Evolutionary conservation across 1,140 invertebrate species (phyloP).

Genomic region (Drosophila parabipectinata): DNA sequence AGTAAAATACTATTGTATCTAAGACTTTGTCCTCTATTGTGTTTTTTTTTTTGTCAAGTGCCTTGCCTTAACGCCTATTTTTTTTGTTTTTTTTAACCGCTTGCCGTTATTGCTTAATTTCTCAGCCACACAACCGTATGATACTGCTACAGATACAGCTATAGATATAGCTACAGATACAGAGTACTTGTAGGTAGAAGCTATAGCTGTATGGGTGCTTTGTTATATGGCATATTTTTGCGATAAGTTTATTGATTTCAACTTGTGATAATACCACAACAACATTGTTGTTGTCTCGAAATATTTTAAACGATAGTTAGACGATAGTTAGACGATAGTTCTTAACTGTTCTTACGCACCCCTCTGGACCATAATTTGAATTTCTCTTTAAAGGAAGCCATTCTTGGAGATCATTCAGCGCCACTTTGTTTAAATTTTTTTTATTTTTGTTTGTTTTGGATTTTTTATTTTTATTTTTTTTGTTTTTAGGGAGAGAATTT

Average conservation of each 20-base stretch:
- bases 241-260: conserved; percentile 81
- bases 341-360: conserved; percentile 63
- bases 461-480: background rate
- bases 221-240: conserved; percentile 38
- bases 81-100: conserved; percentile 16
- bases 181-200: background rate
- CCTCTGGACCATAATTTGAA: conserved; percentile 82
- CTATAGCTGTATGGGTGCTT: conserved; percentile 13
- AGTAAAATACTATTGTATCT: background rate
- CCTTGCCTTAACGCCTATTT: conserved; percentile 36
- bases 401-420: conserved; percentile 36
- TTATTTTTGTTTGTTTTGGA: conserved; percentile 3
- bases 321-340: background rate
- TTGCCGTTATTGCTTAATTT: conserved; percentile 49
- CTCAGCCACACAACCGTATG: conserved; percentile 23
- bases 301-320: background rate
- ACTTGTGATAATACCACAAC: conserved; percentile 73
- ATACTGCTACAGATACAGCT: background rate
- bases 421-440: conserved; percentile 36
- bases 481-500: background rate
- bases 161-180: background rate
- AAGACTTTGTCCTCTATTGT: conserved; percentile 4
- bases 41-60: conserved; percentile 27
- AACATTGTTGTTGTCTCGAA: conserved; percentile 1
- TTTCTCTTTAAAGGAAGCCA: conserved; percentile 83